Conservation (phyloP, 2,797 vertebrate species). For the Dermochelys coriacea region DNA sequence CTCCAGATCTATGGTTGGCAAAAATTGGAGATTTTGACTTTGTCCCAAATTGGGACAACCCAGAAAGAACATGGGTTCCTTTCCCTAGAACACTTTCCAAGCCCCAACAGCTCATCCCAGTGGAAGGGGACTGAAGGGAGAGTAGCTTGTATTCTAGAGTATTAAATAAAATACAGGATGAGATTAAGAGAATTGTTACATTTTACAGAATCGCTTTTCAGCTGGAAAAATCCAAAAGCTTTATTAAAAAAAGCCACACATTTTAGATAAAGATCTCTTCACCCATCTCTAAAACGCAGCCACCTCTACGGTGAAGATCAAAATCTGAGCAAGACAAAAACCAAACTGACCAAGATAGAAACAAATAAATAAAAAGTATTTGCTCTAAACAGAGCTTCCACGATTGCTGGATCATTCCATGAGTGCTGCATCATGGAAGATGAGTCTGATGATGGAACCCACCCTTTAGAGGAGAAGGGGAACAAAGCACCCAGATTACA, state of each 20-base stretch:
- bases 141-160: neutral
- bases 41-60: too few species aligned
- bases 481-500: neutral
- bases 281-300: neutral
- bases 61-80: too few species aligned
- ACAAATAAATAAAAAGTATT: neutral
- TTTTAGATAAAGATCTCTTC: neutral
- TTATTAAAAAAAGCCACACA: neutral
- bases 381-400: neutral
- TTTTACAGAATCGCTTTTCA: neutral
- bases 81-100: neutral
- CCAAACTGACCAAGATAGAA: neutral
- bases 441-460: neutral
- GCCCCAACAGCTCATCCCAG: neutral
- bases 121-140: neutral
- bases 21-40: too few species aligned
- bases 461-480: neutral
- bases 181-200: neutral
- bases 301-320: neutral
- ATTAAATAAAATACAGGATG: neutral
- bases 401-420: too few species aligned
- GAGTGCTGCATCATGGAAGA: rapidly evolving
- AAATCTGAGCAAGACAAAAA: neutral
- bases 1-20: too few species aligned
- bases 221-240: neutral